Base-by-base conservation (phyloP, 2,797 vertebrate species). In the Somateria mollissima region DNA sequence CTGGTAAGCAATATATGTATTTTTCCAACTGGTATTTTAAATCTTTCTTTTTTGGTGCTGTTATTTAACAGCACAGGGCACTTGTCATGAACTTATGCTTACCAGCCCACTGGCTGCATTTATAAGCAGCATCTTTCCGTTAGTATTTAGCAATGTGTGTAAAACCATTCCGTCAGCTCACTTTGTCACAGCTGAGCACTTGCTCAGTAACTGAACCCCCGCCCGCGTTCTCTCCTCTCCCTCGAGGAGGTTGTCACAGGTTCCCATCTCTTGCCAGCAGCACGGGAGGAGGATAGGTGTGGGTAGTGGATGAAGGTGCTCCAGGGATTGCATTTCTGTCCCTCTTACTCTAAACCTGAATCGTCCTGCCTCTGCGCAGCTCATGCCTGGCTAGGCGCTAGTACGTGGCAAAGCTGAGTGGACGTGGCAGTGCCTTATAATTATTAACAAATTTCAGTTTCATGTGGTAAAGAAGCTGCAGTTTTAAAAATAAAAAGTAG, bases 21-120 rank as follows among this genome's bases (percentile, higher is more conserved):
- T 96, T 92, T 93, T 92, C 32, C 41, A 77, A 34, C 32, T 78
- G 51, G 3, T 81, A 74, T 89, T 94, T 92, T 62, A 58, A 77
- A 62, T 67, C 30, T 80, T 74, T 82, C 25, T 78, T 84, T 61
- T 92, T 58, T 45, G 78, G 30, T 41, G n/a, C 30, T 86, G 27
- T 91, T 94, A 77, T 16, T 49, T 87, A 74, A 81, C 32, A 78
- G 17, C 65, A 51, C 18, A 57, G 30, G 76, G 8, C 34, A n/a
- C 19, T 83, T 94, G 36, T 53, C 17, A 32, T 89, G 76, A 76
- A 53, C 61, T 75, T 89, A n/a, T 1, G 28, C 60, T 79, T 10
- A 51, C 87, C 66, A 81, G 12, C 56, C n/a, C 13, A 47, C 41
- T 43, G 62, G 32, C 30, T 73, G 67, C 36, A 53, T 84, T 91